Percentiles rank a stretch among this genome's conserved stretches.
Evolutionary conservation across 2,113 vertebrate species (phyloP).

Genomic region (Odontesthes bonariensis): DNA sequence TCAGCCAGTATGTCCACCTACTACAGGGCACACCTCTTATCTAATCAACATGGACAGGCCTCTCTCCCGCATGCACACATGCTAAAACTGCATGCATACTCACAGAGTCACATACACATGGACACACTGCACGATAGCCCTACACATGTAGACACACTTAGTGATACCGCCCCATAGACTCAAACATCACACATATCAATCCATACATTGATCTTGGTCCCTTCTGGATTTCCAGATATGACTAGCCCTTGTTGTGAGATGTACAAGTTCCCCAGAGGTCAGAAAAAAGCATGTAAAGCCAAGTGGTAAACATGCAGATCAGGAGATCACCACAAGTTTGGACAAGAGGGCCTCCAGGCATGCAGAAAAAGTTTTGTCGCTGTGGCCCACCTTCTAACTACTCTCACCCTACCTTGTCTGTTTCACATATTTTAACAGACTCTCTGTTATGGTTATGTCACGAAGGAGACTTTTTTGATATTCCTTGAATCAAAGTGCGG

Average conservation of each 20-base stretch:
- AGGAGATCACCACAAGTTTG: constrained; percentile 49
- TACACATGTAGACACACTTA: constrained; percentile 64
- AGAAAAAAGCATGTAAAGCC: constrained; percentile 33
- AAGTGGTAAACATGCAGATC: constrained; percentile 59
- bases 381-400: constrained; percentile 6
- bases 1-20: constrained; percentile 68
- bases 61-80: constrained; percentile 61
- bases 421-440: constrained; percentile 7
- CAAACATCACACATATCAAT: constrained; percentile 16
- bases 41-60: constrained; percentile 80
- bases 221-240: constrained; percentile 50
- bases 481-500: constrained; percentile 14
- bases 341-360: constrained; percentile 15
- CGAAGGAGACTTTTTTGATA: constrained; percentile 25
- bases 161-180: constrained; percentile 31
- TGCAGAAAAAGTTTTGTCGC: constrained; percentile 2
- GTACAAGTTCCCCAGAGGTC: constrained; percentile 32
- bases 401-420: background rate
- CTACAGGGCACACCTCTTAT: constrained; percentile 72
- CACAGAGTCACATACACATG: constrained; percentile 47
- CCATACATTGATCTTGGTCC: constrained; percentile 47
- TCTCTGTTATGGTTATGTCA: background rate
- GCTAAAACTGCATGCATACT: constrained; percentile 41
- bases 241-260: constrained; percentile 26
- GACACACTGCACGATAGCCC: constrained; percentile 56